Conservation (phyloP, 2,797 vertebrate genomes). For the Hafferia zeledoni region DNA sequence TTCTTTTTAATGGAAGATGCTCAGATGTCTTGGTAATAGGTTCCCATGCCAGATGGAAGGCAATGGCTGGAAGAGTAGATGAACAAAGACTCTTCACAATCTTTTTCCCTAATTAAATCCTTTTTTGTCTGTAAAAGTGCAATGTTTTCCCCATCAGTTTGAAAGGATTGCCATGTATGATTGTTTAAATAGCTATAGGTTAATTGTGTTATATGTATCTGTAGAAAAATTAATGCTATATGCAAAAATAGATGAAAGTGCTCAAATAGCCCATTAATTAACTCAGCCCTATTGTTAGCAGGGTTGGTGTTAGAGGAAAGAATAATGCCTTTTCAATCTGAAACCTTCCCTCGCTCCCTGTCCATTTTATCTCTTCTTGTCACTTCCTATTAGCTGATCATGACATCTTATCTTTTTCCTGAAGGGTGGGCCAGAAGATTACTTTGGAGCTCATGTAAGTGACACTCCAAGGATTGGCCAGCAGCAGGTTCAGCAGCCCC, state of each 20-base stretch:
- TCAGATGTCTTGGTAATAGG: slow-evolving; percentile 36
- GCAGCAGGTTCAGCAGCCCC: slow-evolving; percentile 63
- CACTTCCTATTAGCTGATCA: slow-evolving; percentile 81
- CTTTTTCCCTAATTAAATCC: slow-evolving; percentile 31
- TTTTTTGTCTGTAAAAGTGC: slow-evolving; percentile 4
- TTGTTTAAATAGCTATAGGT: slow-evolving; percentile 60
- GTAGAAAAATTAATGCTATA: slow-evolving; percentile 64
- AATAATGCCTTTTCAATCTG: slow-evolving; percentile 69
- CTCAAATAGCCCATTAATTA: slow-evolving; percentile 73
- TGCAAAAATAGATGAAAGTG: slow-evolving; percentile 64
- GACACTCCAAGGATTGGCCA: slow-evolving; percentile 79
- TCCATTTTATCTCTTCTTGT: slow-evolving; percentile 78
- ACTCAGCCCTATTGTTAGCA: slow-evolving; percentile 64
- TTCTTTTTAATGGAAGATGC: not conserved
- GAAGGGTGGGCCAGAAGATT: slow-evolving; percentile 79
- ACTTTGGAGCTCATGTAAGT: slow-evolving; percentile 81
- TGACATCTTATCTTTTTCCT: slow-evolving; percentile 81
- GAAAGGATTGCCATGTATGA: slow-evolving; percentile 12
- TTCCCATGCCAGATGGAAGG: slow-evolving; percentile 40
- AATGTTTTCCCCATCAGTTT: not conserved
- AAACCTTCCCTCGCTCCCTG: slow-evolving; percentile 72
- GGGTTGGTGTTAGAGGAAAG: slow-evolving; percentile 68
- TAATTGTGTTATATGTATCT: slow-evolving; percentile 65
- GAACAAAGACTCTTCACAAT: slow-evolving; percentile 28
- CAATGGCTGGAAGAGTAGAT: slow-evolving; percentile 19